Evolutionary conservation across 2,888 invertebrate genomes (phyloP).

Genomic region (Lottia gigantea): DNA sequence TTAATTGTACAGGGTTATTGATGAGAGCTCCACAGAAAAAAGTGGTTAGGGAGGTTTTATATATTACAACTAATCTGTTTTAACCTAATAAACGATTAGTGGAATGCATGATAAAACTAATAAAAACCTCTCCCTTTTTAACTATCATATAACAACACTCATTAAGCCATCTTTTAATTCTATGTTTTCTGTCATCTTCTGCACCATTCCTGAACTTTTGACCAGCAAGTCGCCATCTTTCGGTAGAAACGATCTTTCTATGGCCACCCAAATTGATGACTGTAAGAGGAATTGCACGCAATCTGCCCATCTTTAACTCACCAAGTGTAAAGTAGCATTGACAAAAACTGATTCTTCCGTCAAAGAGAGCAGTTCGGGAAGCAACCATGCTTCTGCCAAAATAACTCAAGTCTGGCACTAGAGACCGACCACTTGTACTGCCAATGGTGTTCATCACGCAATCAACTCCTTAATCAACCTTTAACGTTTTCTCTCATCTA

Average conservation of each 20-base stretch:
- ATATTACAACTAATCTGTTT: no score
- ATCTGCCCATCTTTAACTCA: conserved; percentile 26
- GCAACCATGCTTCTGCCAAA: neutral
- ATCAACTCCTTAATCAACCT: neutral
- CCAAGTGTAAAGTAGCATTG: conserved; percentile 30
- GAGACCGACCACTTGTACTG: neutral
- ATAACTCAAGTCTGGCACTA: conserved; percentile 4
- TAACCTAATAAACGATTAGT: neutral
- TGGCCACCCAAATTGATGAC: neutral
- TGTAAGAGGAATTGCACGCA: conserved; percentile 21
- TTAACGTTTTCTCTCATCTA: neutral
- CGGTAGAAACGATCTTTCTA: neutral
- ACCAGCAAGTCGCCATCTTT: neutral
- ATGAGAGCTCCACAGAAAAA: no score
- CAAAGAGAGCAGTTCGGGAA: conserved; percentile 4
- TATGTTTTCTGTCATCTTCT: conserved; percentile 7
- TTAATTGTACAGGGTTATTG: no score
- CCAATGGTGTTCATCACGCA: neutral
- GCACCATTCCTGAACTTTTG: conserved; percentile 10
- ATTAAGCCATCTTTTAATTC: neutral
- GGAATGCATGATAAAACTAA: neutral
- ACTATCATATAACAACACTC: conserved; percentile 4
- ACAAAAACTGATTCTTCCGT: conserved; percentile 19
- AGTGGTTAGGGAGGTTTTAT: no score
- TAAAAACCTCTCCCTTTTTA: neutral